Base-by-base conservation (phyloP, 2,113 vertebrate genomes). In the Grallaria varia region DNA sequence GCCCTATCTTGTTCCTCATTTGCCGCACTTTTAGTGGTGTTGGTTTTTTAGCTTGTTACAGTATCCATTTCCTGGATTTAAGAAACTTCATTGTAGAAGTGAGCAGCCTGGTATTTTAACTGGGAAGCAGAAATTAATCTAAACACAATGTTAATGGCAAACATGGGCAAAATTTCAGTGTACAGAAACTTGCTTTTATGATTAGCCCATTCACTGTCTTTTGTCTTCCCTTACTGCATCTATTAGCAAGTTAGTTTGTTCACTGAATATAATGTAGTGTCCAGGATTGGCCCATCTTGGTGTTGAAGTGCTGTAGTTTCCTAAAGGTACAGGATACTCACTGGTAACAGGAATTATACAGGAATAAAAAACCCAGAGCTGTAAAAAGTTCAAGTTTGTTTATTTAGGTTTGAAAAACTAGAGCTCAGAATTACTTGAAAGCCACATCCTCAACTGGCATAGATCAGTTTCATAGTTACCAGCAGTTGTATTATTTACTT, bases 391-490 rank as follows among this genome's bases (percentile, higher is more conserved):
- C 22, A 64, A 42, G 10, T 88, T 81, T 80, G 44, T 80, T 89
- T 87, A 47, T 55, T 93, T 83, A 63, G n/a, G 21, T 89, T 72
- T 75, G 69, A 68, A 88, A 93, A 92, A 53, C 30, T 59, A 31
- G 52, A 63, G 21, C 55, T 73, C 47, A 47, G 78, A 58, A 74
- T 28, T 22, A 50, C 35, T 79, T 39, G 30, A 86, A 92, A 95
- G 85, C 72, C 90, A 90, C 92, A 92, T 93, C 85, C 82, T 90
- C 25, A 52, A 21, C 44, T 93, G 75, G 74, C 62, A 19, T 60
- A 47, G 64, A 35, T 63, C 16, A 24, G 11, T 59, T 93, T 94
- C 39, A 55, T 69, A 39, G 63, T 93, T 94, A 73, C 39, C 42
- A 66, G 19, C 30, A 56, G 39, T 15, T 71, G 31, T 60, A 3